Percentiles rank a stretch among this genome's conserved stretches.
These are phyloP conservation scores for Nasonia longicornis DNA, from an alignment of 1,140 invertebrate species.

Conservation along the genomic window DNA sequence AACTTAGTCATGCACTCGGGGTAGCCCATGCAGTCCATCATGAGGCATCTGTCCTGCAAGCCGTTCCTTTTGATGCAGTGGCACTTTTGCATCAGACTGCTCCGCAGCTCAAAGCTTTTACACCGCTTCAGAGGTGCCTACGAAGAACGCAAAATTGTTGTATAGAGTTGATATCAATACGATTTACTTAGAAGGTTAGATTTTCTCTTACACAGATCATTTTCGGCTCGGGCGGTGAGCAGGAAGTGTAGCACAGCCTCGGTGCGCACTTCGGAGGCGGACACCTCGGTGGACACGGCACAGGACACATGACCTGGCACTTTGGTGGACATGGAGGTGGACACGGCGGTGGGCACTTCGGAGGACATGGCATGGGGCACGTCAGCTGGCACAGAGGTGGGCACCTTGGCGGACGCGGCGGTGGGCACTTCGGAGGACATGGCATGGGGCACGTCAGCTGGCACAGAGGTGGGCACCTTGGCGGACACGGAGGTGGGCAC, in stretches of 20 bases:
- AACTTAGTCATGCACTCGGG: slow-evolving; percentile 77
- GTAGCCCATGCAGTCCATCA: slow-evolving; percentile 76
- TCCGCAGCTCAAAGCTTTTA: slow-evolving; percentile 77
- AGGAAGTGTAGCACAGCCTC: not conserved
- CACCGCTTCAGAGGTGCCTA: slow-evolving; percentile 52
- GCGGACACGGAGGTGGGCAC: slow-evolving; percentile 12
- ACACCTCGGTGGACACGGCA: slow-evolving; percentile 8
- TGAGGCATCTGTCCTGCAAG: slow-evolving; percentile 79
- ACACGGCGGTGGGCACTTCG: not conserved
- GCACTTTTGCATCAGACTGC: slow-evolving; percentile 76
- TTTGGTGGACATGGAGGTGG: not conserved
- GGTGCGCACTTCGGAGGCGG: slow-evolving; percentile 6
- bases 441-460: not conserved
- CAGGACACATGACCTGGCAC: not conserved
- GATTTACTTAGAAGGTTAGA: not conserved
- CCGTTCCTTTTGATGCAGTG: slow-evolving; percentile 83
- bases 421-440: not conserved
- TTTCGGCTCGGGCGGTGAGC: slow-evolving; percentile 6
- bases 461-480: not conserved
- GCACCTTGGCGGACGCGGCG: not conserved
- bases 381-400: not conserved
- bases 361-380: not conserved
- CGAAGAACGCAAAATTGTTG: slow-evolving; percentile 36
- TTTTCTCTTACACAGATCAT: slow-evolving; percentile 51
- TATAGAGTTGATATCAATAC: slow-evolving; percentile 17